phyloP scores from a whole-genome alignment of 2,113 vertebrate genomes.

The Lota lota region DNA sequence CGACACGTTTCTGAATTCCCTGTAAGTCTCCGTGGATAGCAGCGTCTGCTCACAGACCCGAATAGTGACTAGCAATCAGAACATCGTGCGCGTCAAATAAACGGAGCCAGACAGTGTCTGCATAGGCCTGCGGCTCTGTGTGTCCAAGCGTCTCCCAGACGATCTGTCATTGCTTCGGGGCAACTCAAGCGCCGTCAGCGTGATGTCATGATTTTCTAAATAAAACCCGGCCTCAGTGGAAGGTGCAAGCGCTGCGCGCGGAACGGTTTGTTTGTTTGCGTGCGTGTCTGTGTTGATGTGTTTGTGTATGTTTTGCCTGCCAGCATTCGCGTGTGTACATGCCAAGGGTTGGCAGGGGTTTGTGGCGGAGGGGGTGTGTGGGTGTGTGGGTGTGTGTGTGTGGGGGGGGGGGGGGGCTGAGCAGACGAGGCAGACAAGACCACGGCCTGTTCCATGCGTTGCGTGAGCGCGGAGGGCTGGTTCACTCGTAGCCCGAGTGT shows the following conservation, averaged over 20 bases:
- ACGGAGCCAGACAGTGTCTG: no score
- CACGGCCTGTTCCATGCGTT: background rate
- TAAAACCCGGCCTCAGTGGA: background rate
- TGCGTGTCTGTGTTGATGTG: constrained; percentile 9
- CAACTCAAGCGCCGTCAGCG: no score
- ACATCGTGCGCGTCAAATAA: no score
- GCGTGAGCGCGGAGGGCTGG: constrained; percentile 40
- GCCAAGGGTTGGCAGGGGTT: background rate
- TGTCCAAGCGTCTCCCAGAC: no score
- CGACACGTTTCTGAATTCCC: no score
- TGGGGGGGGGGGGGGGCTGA: background rate
- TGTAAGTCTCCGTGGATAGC: no score
- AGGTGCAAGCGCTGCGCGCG: background rate
- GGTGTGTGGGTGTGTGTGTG: background rate
- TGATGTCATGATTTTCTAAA: no score
- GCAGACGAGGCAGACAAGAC: constrained; percentile 4
- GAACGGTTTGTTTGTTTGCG: background rate
- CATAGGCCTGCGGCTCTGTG: no score
- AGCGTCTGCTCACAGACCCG: no score
- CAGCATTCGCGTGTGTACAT: background rate
- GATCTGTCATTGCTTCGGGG: no score
- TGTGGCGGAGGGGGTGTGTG: background rate
- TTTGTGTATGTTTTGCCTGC: background rate
- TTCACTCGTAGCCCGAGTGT: constrained; percentile 32
- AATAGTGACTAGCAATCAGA: no score